These are phyloP conservation scores for Caerostris extrusa DNA, from an alignment of 1,140 invertebrate genomes.

Conservation along the genomic window DNA sequence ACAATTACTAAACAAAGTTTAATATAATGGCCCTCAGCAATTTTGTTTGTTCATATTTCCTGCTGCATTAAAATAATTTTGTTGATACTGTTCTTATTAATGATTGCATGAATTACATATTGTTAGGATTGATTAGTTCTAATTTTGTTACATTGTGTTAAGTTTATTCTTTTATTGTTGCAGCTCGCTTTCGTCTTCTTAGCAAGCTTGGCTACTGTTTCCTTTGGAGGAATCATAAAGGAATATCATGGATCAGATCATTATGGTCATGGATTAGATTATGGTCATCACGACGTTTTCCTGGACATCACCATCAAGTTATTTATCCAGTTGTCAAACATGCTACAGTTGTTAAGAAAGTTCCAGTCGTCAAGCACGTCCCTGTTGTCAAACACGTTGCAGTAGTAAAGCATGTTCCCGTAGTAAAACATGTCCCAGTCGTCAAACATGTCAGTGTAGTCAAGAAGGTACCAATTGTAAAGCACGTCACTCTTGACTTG, in stretches of 20 bases:
- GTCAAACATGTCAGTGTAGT: conserved; percentile 60
- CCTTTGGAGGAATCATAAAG: conserved; percentile 41
- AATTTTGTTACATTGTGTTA: too few relatives aligned
- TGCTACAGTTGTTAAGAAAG: conserved; percentile 58
- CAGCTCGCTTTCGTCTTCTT: conserved; percentile 12
- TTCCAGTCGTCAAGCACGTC: conserved; percentile 59
- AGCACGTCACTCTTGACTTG: conserved; percentile 57
- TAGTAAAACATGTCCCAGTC: conserved; percentile 60
- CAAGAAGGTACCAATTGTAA: conserved; percentile 66
- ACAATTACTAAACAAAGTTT: too few relatives aligned
- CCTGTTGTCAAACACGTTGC: conserved; percentile 69
- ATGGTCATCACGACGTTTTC: neutral
- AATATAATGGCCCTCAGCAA: too few relatives aligned
- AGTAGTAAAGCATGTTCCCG: conserved; percentile 62
- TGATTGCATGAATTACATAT: too few relatives aligned
- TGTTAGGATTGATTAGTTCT: too few relatives aligned
- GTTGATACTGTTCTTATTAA: too few relatives aligned
- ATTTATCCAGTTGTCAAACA: conserved; percentile 57
- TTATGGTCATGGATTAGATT: neutral
- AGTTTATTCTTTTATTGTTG: neutral
- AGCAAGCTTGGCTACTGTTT: conserved; percentile 30
- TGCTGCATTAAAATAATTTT: too few relatives aligned
- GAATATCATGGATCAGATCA: neutral
- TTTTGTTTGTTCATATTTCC: too few relatives aligned
- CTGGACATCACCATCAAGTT: conserved; percentile 60